Evolutionary conservation across 2,113 vertebrate genomes (phyloP).

Genomic region (Cochlearius cochlearius): DNA sequence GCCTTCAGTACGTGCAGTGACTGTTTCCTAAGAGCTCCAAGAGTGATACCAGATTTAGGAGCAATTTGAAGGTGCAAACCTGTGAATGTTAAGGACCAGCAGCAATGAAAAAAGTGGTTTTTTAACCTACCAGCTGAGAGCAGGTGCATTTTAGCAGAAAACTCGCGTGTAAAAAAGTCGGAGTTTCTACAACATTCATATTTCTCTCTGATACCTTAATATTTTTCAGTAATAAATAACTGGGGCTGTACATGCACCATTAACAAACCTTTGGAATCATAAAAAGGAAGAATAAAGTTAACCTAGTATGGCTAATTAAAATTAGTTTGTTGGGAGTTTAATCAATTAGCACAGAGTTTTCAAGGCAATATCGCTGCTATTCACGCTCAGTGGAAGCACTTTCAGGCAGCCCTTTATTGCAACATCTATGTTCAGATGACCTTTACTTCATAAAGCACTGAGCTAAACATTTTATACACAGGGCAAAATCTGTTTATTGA

Average conservation of each 20-base stretch:
- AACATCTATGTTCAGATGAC: slow-evolving; percentile 42
- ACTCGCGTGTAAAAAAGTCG: neutral
- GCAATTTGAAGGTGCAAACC: neutral
- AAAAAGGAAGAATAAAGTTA: slow-evolving; percentile 34
- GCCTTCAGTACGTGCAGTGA: neutral
- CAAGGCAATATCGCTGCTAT: slow-evolving; percentile 26
- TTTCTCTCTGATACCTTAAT: neutral
- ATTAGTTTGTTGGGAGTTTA: slow-evolving; percentile 45
- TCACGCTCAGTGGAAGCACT: slow-evolving; percentile 46
- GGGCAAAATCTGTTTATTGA: slow-evolving; percentile 51
- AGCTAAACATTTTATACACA: slow-evolving; percentile 53
- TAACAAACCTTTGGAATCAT: slow-evolving; percentile 28
- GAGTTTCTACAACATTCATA: neutral
- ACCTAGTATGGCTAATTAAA: slow-evolving; percentile 48
- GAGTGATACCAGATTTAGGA: neutral
- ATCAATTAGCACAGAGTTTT: slow-evolving; percentile 59
- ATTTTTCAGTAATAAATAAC: neutral
- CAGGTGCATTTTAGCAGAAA: neutral
- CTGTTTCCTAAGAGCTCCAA: neutral
- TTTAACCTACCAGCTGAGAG: neutral
- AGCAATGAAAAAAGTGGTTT: neutral
- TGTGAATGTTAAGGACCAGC: neutral
- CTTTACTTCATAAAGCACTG: slow-evolving; percentile 61
- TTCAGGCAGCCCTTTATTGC: slow-evolving; percentile 31
- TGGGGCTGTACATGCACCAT: neutral